These are phyloP conservation scores for Phacellophora camtschatica DNA, from an alignment of 30 jellyfish, hydroid and myxozoan species.

Conservation along the genomic window DNA sequence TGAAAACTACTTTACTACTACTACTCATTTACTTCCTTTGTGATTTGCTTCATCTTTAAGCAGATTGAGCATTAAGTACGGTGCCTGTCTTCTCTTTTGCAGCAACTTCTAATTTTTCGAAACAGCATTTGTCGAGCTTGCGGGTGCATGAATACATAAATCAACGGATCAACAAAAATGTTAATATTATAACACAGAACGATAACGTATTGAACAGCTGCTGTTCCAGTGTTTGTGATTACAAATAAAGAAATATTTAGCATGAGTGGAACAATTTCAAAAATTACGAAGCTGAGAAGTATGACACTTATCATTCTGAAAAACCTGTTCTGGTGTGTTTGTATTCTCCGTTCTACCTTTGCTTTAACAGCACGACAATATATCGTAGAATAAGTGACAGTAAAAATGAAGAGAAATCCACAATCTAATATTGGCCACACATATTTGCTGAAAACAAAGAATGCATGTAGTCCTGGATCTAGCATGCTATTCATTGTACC, in stretches of 20 bases:
- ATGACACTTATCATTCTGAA: not conserved
- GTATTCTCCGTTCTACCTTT: not conserved
- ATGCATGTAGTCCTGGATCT: not conserved
- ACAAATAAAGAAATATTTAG: not conserved
- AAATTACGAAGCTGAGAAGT: not conserved
- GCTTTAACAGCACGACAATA: not conserved
- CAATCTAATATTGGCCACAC: not conserved
- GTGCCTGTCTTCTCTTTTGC: too few relatives aligned
- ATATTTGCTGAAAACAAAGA: not conserved
- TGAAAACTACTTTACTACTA: too few relatives aligned
- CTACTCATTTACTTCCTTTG: too few relatives aligned
- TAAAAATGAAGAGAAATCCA: not conserved
- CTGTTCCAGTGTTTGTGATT: not conserved
- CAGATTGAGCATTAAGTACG: too few relatives aligned
- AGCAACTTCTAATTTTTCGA: not conserved
- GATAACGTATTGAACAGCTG: not conserved
- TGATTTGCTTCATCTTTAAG: too few relatives aligned
- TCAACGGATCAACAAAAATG: constrained; percentile 5
- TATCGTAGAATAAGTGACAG: not conserved
- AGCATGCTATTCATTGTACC: not conserved
- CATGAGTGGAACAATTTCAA: not conserved
- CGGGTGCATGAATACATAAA: constrained; percentile 15
- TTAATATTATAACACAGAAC: not conserved
- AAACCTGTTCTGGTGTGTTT: not conserved
- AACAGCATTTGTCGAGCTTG: not conserved